Percentiles rank a stretch among this genome's conserved stretches.
Conservation (phyloP, 2,113 vertebrate genomes). For the Aptenodytes patagonicus region DNA sequence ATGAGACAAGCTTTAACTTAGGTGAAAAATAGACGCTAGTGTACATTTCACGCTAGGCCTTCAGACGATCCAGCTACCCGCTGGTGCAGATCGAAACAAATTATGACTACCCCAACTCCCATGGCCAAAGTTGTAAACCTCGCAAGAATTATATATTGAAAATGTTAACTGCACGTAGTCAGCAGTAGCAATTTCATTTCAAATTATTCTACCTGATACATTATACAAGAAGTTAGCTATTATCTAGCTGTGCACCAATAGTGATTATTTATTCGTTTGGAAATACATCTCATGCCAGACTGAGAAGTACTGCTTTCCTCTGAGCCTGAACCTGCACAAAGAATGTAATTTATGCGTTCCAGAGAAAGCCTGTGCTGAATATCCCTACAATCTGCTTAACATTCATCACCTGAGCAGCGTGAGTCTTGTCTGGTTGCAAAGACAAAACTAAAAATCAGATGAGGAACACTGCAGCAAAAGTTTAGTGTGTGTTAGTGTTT, state of each 20-base stretch:
- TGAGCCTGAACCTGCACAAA: constrained; percentile 14
- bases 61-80: not conserved
- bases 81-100: not conserved
- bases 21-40: not conserved
- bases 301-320: constrained; percentile 21
- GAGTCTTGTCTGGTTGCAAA: not conserved
- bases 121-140: not conserved
- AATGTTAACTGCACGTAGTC: not conserved
- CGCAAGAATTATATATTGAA: not conserved
- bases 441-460: not conserved
- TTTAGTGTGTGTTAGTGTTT: not conserved
- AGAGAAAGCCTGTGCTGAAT: not conserved
- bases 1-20: not conserved
- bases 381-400: not conserved
- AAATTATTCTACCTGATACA: constrained; percentile 29
- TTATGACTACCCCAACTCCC: not conserved
- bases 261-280: constrained; percentile 54
- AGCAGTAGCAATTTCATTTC: constrained; percentile 22
- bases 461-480: not conserved
- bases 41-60: not conserved
- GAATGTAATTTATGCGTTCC: not conserved
- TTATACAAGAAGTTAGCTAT: constrained; percentile 15
- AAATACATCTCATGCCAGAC: constrained; percentile 20
- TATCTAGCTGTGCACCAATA: not conserved
- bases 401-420: not conserved